Base-by-base conservation (phyloP, 2,888 invertebrate species). In the Caenorhabditis sp. region DNA sequence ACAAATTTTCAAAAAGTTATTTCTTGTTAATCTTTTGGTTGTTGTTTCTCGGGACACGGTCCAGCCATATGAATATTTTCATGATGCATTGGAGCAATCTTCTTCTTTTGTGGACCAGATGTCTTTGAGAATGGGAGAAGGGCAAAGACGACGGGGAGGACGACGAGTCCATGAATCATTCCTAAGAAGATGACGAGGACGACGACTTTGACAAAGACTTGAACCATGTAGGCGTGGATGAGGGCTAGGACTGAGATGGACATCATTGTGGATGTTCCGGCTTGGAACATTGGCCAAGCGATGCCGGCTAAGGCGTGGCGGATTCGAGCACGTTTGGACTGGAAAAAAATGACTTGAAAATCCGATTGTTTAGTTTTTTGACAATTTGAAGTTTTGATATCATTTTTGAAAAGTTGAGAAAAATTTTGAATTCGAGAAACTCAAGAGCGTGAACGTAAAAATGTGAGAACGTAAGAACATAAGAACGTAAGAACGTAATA, bases 201-300 rank as follows among this genome's bases (percentile, higher is more conserved):
- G 25, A 87, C 87, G 8, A 83, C 82, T 72, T 82, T 82, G 38
- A 82, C 82, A 70, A 82, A 82, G 21, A 82, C 82, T 71, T 87
- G 85, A 12, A 87, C 85, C 87, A 87, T 87, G 71, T 87, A 87
- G 27, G 87, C 87, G 53, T 85, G 85, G 10, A 87, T 80, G 17
- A 80, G 54, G 5, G 79, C 82, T 56, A 87, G 71, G 31, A 86
- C 83, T 8, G 72, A 60, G 50, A 82, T 80, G 12, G 83, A 77
- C 59, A 84, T 63, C 74, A 87, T 83, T 0, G 87, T 87, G 12
- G 87, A 87, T 12, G 78, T 73, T 14, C 85, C 87, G 8, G 87
- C 85, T 61, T 87, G 86, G 57, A 85, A 72, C 87, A 87, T 87
- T 12, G 87, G 87, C 86, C 86, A 87, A 8, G 87, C 87, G 63